Base-by-base conservation (phyloP, 2,888 invertebrate genomes). In the Agonum fuliginosum region DNA sequence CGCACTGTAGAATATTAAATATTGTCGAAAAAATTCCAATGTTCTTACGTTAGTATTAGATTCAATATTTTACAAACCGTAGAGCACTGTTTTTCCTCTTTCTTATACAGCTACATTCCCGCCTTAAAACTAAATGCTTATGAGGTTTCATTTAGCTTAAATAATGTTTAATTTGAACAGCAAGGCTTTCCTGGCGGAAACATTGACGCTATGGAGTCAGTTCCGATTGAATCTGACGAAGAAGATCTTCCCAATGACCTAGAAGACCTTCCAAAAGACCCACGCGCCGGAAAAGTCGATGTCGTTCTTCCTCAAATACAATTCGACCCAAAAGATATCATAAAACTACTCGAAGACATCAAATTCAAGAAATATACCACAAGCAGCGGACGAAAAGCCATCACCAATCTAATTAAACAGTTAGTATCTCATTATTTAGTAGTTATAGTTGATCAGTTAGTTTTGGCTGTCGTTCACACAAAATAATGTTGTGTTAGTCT, bases 231-330 rank as follows among this genome's bases (percentile, higher is more conserved):
- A 4, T 87, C 88, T 71, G 86, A 87, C 30, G 84, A 82, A 1
- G 80, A 78, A 4, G 83, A 82, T 17, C 82, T 80, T 0, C 81
- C 81, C 2, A 79, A 79, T 10, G 82, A 82, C 0, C 0, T 27
- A 8, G 14, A 5, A 3, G 82, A 81, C 3, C 78, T 79, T 22
- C 79, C 67, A 78, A 6, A 48, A 77, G 96, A 96, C 89, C 95
- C 95, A 0, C 89, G 96, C 58, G 96, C 96, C 1, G 96, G 96
- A 0, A 89, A 90, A 73, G 93, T 95, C 0, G 89, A 95, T 86
- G 95, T 95, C 2, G 88, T 89, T 58, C 89, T 96, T 80, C 90
- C 93, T 0, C 90, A 92, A 80, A 86, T 96, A 70, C 89, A 90
- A 5, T 91, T 95, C 34, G 90, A 93, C 80, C 89, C 92, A 0